Evolutionary conservation across 92 coral and sea anemone genomes (phyloP).

Genomic region (Isaurus tuberculatus): DNA sequence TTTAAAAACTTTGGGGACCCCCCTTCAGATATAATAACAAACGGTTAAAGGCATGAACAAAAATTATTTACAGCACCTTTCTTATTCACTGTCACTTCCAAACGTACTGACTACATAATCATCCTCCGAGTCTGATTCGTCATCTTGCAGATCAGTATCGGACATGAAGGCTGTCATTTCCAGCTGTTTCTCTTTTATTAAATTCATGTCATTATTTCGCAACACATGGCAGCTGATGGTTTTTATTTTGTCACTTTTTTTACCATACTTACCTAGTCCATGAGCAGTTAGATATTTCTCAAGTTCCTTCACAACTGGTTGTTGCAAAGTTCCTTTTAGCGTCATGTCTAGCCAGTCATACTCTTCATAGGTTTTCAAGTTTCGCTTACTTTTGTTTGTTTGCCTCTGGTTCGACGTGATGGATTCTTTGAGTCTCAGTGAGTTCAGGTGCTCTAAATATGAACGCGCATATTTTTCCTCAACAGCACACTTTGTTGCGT

Average conservation of each 20-base stretch:
- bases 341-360: constrained; percentile 75
- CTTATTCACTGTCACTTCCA: no score
- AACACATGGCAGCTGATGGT: constrained; percentile 54
- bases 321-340: constrained; percentile 57
- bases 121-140: constrained; percentile 23
- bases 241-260: constrained; percentile 56
- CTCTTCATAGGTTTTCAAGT: constrained; percentile 57
- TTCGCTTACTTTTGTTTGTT: constrained; percentile 51
- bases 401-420: constrained; percentile 49
- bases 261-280: constrained; percentile 53
- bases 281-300: constrained; percentile 67
- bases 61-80: neutral
- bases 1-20: constrained; percentile 38
- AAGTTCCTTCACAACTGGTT: constrained; percentile 56
- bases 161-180: constrained; percentile 1
- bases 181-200: constrained; percentile 41
- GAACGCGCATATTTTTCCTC: constrained; percentile 44
- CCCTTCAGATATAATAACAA: constrained; percentile 27
- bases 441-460: constrained; percentile 48
- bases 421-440: constrained; percentile 45
- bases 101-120: neutral
- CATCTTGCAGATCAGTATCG: constrained; percentile 35
- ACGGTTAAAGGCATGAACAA: neutral
- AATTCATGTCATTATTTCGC: constrained; percentile 39
- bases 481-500: constrained; percentile 40